Evolutionary conservation across 2,113 vertebrate genomes (phyloP).

Genomic region (Haemorhous mexicanus): DNA sequence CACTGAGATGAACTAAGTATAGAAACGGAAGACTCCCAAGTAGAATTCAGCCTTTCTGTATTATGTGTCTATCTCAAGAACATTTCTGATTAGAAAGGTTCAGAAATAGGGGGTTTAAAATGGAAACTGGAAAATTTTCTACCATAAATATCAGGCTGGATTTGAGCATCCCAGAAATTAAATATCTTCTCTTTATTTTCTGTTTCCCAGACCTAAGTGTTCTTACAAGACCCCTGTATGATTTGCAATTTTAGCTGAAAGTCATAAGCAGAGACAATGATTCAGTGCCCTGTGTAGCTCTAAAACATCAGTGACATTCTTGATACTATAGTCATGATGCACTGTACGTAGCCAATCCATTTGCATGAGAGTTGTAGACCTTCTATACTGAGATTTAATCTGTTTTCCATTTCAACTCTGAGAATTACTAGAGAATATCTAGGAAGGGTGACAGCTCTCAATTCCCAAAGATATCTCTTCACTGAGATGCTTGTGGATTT

Average conservation of each 20-base stretch:
- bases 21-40: background rate
- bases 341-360: background rate
- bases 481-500: background rate
- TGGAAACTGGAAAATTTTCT: background rate
- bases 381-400: background rate
- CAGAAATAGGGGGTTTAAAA: background rate
- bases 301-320: background rate
- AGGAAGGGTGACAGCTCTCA: background rate
- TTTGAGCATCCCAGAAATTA: background rate
- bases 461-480: background rate
- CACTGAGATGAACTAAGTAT: background rate
- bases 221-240: background rate
- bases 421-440: background rate
- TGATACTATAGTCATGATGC: background rate
- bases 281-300: background rate
- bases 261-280: background rate
- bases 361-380: background rate
- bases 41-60: background rate
- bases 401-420: background rate
- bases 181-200: background rate
- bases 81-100: background rate
- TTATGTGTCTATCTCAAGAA: background rate
- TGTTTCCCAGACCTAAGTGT: background rate
- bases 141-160: background rate
- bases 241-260: background rate